Conservation (phyloP, 2,797 vertebrate genomes). For the Lateolabrax maculatus region DNA sequence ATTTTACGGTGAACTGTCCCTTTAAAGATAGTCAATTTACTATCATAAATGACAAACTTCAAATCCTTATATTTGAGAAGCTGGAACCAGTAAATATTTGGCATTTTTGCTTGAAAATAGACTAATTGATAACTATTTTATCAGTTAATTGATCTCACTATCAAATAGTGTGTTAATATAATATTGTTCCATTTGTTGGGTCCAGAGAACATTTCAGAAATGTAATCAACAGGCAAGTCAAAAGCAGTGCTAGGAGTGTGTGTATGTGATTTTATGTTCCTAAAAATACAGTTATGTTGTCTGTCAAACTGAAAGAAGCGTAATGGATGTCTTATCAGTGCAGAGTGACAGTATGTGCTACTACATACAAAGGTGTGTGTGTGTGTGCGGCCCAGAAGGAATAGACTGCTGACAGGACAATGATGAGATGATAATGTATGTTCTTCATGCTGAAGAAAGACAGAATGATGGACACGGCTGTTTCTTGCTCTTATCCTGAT, state of each 20-base stretch:
- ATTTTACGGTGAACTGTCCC: no score
- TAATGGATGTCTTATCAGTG: slow-evolving; percentile 63
- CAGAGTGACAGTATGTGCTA: slow-evolving; percentile 55
- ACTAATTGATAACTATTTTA: not conserved
- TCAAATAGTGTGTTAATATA: not conserved
- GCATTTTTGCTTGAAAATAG: not conserved
- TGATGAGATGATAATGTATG: slow-evolving; percentile 68
- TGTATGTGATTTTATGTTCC: slow-evolving; percentile 12
- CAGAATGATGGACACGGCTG: slow-evolving; percentile 53
- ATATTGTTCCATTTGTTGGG: not conserved
- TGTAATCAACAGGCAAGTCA: slow-evolving; percentile 14
- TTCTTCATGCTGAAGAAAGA: slow-evolving; percentile 37
- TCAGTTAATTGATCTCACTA: not conserved
- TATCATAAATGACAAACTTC: not conserved
- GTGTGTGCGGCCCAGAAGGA: slow-evolving; percentile 18
- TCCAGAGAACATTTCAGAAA: not conserved
- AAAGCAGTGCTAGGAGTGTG: not conserved
- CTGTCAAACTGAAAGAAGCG: slow-evolving; percentile 53
- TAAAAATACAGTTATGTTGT: slow-evolving; percentile 39
- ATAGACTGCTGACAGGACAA: slow-evolving; percentile 57
- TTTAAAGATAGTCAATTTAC: not conserved
- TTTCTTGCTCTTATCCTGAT: slow-evolving; percentile 58
- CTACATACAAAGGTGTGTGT: slow-evolving; percentile 6
- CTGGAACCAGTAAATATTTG: not conserved
- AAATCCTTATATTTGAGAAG: not conserved